These are phyloP conservation scores for Campaea margaritaria DNA, from an alignment of 2,888 invertebrate species.

Conservation along the genomic window DNA sequence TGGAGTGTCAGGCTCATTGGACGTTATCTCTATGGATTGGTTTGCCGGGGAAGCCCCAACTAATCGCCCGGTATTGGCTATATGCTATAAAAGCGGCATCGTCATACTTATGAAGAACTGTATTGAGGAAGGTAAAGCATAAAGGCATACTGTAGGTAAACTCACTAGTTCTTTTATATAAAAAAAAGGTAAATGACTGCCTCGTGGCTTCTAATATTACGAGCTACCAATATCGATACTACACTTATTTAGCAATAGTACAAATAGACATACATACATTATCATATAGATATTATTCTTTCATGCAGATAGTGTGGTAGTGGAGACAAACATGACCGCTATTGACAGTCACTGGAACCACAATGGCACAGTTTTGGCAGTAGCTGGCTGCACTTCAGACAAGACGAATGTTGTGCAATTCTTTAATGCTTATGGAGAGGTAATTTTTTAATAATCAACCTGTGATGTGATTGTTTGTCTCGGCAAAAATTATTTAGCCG, in stretches of 20 bases:
- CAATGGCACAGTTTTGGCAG: conserved; percentile 94
- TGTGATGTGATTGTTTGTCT: too few relatives aligned
- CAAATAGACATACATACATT: too few relatives aligned
- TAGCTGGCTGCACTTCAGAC: conserved; percentile 88
- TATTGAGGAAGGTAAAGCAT: conserved; percentile 90
- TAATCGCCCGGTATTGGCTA: conserved; percentile 91
- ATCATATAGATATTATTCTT: not conserved
- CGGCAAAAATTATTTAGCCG: too few relatives aligned
- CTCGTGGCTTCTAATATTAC: too few relatives aligned
- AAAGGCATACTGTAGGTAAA: too few relatives aligned
- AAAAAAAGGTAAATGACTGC: too few relatives aligned
- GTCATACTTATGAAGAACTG: conserved; percentile 96
- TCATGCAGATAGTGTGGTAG: conserved; percentile 89
- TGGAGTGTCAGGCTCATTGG: conserved; percentile 83
- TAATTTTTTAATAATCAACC: conserved; percentile 51
- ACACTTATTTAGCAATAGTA: too few relatives aligned
- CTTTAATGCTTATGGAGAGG: conserved; percentile 94
- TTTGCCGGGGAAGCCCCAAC: conserved; percentile 91
- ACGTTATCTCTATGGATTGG: conserved; percentile 94
- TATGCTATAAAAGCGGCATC: conserved; percentile 95
- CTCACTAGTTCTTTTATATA: too few relatives aligned
- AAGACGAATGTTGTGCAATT: conserved; percentile 94
- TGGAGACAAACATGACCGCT: conserved; percentile 93
- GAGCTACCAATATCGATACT: too few relatives aligned
- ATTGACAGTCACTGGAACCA: conserved; percentile 97